phyloP scores from a whole-genome alignment of 2,797 vertebrate genomes.

The Lophius americanus region DNA sequence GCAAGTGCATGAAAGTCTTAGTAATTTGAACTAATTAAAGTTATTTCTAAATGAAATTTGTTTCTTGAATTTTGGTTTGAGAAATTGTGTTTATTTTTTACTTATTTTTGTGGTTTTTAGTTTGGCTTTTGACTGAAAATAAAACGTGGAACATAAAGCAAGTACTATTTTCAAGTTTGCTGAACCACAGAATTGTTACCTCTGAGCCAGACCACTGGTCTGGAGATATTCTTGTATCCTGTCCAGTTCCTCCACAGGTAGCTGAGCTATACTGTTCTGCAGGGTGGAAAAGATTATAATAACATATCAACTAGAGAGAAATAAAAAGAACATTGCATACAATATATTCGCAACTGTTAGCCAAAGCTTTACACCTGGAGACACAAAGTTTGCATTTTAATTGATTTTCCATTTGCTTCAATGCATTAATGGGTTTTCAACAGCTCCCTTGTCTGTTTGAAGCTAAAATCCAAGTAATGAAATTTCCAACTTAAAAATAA shows the following conservation, averaged over 20 bases:
- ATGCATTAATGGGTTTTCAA: background rate
- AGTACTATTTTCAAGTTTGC: background rate
- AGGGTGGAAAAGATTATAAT: slow-evolving; percentile 34
- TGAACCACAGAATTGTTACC: slow-evolving; percentile 74
- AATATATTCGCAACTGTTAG: background rate
- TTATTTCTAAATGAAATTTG: background rate
- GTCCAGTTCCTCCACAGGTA: slow-evolving; percentile 93
- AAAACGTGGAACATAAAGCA: background rate
- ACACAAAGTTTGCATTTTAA: background rate
- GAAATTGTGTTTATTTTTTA: too few species aligned
- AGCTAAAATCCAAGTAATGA: background rate
- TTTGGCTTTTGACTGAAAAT: background rate
- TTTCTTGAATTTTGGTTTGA: background rate
- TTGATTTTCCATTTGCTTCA: background rate
- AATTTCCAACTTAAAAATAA: background rate
- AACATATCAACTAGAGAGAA: background rate
- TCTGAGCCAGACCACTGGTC: slow-evolving; percentile 90
- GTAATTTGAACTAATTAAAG: background rate
- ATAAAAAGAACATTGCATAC: background rate
- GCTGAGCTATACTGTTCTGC: slow-evolving; percentile 92
- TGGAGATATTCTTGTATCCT: slow-evolving; percentile 96
- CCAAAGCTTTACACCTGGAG: background rate
- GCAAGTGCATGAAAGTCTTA: too few species aligned
- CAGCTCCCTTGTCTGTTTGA: background rate
- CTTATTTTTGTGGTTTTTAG: background rate